These are phyloP conservation scores for Heliconius cydno DNA, from an alignment of 2,888 invertebrate species.

Conservation along the genomic window DNA sequence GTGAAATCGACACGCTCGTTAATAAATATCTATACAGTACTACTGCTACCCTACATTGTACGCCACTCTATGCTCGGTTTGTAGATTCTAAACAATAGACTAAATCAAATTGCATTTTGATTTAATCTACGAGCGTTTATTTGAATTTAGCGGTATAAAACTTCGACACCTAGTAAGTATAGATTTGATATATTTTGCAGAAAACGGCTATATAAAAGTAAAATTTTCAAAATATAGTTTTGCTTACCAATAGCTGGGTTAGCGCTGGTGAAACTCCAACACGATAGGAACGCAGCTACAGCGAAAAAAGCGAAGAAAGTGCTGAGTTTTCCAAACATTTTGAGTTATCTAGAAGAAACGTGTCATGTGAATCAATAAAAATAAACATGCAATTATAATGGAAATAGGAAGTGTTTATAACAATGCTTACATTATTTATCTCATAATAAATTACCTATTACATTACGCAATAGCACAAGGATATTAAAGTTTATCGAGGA, in stretches of 20 bases:
- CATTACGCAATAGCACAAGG: conserved; percentile 12
- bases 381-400: not conserved
- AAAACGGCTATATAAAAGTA: not conserved
- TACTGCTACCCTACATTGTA: not conserved
- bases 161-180: too few relatives aligned
- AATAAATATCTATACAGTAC: not conserved
- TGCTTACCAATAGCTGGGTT: conserved; percentile 76
- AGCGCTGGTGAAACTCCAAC: conserved; percentile 58
- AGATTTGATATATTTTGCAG: not conserved
- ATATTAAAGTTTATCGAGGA: conserved; percentile 2
- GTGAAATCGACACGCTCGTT: not conserved
- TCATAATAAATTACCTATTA: conserved; percentile 22
- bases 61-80: not conserved
- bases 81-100: not conserved
- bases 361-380: conserved; percentile 20
- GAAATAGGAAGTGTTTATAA: conserved; percentile 8
- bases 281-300: conserved; percentile 57
- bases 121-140: too few relatives aligned
- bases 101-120: not conserved
- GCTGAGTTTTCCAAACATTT: conserved; percentile 70
- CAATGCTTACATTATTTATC: conserved; percentile 13
- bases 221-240: conserved; percentile 3
- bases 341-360: conserved; percentile 51
- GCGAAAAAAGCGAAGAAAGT: conserved; percentile 59
- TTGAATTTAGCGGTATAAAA: not conserved